Base-by-base conservation (phyloP, 1,140 invertebrate genomes). In the Elysia chlorotica region DNA sequence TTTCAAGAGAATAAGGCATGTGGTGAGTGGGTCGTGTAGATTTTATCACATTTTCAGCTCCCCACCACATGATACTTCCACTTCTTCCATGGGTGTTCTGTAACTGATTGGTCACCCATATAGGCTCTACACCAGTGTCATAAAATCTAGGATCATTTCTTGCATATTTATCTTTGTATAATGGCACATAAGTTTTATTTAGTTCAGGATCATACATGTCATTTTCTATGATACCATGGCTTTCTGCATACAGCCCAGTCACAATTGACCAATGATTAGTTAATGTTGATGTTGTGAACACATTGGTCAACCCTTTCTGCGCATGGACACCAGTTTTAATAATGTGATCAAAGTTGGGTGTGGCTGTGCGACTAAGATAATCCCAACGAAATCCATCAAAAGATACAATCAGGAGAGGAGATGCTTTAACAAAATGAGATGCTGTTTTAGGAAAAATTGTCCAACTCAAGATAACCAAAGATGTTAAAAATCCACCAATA, bases 241-340 rank as follows among this genome's bases (percentile, higher is more conserved):
- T 88, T 83, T 94, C 93, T 0, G 91, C 88, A 80, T 92, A 93
- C 28, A 94, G 79, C 3, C 93, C 93, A 31, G 94, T 95, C 0
- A 90, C 92, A 53, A 95, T 91, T 0, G 92, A 90, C 79, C 92
- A 92, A 86, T 95, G 93, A 87, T 94, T 94, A 0, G 93, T 92
- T 83, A 93, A 93, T 1, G 93, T 95, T 87, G 92, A 92, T 1
- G 93, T 93, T 0, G 91, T 87, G 85, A 93, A 94, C 33, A 91
- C 87, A 78, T 92, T 85, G 67, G 81, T 80, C 33, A 85, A 53
- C 48, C 82, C 84, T 53, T 77, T 76, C 57, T 74, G 69, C 0
- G 85, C 83, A 67, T 71, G 72, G 6, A 80, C 83, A 6, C 87
- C 85, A 48, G 81, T 71, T 31, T 73, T 73, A 14, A 86, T 80